Conservation (phyloP, 2,888 invertebrate genomes). For the Xanthorhoe spadicearia region DNA sequence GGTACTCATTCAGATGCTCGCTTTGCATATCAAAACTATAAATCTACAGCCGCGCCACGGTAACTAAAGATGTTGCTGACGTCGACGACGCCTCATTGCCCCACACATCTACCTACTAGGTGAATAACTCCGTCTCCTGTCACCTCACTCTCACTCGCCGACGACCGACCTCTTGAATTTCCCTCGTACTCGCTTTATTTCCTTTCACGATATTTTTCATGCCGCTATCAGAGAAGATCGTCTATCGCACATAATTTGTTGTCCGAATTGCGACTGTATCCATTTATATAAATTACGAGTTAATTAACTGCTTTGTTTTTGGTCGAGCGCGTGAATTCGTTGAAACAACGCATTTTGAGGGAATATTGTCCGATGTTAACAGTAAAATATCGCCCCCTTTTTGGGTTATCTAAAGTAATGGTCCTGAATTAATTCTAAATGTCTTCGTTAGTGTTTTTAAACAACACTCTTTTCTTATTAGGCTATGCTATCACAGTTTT, state of each 20-base stretch:
- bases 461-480: conserved; percentile 26
- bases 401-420: conserved; percentile 39
- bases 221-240: conserved; percentile 60
- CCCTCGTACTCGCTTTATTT: conserved; percentile 46
- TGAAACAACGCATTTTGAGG: conserved; percentile 64
- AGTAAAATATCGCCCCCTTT: conserved; percentile 61
- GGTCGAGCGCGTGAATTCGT: conserved; percentile 68
- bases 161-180: conserved; percentile 35
- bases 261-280: conserved; percentile 67
- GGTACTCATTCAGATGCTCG: conserved; percentile 57
- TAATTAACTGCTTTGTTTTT: conserved; percentile 76
- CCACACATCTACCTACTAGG: conserved; percentile 47
- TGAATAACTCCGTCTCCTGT: conserved; percentile 54
- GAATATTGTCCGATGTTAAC: conserved; percentile 57
- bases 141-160: conserved; percentile 41
- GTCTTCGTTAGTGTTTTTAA: conserved; percentile 33
- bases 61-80: conserved; percentile 43
- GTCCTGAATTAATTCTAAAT: conserved; percentile 39
- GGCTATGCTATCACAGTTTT: conserved; percentile 17
- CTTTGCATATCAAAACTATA: conserved; percentile 69
- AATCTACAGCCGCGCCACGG: conserved; percentile 57
- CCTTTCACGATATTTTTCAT: conserved; percentile 55
- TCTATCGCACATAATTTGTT: conserved; percentile 71
- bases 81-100: conserved; percentile 38
- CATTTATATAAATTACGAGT: conserved; percentile 77